Percentiles rank a stretch among this genome's conserved stretches.
Evolutionary conservation across 1,140 invertebrate genomes (phyloP).

Genomic region (Lepidurus packardi): DNA sequence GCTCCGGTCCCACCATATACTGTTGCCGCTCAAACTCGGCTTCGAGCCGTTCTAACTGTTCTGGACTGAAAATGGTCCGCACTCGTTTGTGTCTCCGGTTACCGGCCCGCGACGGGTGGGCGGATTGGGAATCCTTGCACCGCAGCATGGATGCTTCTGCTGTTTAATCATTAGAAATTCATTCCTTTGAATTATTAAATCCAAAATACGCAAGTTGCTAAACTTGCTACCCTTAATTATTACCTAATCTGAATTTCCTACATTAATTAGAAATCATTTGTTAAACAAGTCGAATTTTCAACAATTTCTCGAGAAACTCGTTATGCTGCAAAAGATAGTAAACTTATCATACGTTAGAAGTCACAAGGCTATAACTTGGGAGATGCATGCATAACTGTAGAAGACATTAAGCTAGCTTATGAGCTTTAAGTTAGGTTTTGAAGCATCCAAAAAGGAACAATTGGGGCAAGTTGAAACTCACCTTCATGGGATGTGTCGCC

Average conservation of each 20-base stretch:
- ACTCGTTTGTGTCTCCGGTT: slow-evolving; percentile 65
- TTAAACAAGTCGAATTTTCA: too few species aligned
- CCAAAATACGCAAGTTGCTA: neutral
- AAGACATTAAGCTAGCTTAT: too few species aligned
- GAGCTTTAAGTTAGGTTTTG: too few species aligned
- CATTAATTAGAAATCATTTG: neutral
- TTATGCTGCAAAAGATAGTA: too few species aligned
- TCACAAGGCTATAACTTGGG: too few species aligned
- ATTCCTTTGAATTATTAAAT: neutral
- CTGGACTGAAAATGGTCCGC: slow-evolving; percentile 88
- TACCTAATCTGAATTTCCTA: neutral
- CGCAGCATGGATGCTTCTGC: neutral
- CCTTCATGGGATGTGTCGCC: neutral
- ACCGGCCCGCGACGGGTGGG: slow-evolving; percentile 16
- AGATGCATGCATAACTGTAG: too few species aligned
- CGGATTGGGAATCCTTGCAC: slow-evolving; percentile 17
- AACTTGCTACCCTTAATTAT: neutral
- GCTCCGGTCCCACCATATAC: slow-evolving; percentile 91
- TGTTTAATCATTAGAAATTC: neutral
- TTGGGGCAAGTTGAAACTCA: neutral
- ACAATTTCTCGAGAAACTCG: too few species aligned
- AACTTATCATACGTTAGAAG: too few species aligned
- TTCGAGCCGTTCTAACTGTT: slow-evolving; percentile 84
- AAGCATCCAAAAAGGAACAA: too few species aligned
- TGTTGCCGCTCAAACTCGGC: slow-evolving; percentile 88